Conservation (phyloP, 1,140 invertebrate species). For the Myzus persicae region DNA sequence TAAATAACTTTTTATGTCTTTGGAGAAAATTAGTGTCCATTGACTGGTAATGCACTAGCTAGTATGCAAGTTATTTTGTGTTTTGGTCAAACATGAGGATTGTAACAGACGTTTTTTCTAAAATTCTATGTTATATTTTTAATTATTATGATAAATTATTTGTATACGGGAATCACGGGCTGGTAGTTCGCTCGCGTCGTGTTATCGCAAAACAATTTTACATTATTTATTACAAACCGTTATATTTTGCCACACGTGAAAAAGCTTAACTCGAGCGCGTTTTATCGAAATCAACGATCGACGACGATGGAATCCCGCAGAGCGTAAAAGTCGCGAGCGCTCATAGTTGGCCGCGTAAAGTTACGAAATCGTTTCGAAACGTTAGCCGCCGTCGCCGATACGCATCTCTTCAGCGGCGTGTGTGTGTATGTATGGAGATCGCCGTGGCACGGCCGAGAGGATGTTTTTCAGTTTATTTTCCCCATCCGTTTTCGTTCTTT, state of each 20-base stretch:
- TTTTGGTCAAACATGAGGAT: too few relatives aligned
- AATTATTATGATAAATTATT: not conserved
- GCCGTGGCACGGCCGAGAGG: not conserved
- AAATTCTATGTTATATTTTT: too few relatives aligned
- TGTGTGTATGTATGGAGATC: not conserved
- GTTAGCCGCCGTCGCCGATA: not conserved
- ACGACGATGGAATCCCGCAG: not conserved
- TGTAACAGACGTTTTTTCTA: too few relatives aligned
- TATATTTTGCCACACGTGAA: not conserved
- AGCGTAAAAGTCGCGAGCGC: conserved; percentile 10
- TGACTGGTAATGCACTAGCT: too few relatives aligned
- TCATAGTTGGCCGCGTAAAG: not conserved
- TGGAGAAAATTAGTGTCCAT: not conserved
- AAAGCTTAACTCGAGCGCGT: not conserved
- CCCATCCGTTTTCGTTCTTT: not conserved
- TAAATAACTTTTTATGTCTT: not conserved
- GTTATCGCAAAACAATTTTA: not conserved
- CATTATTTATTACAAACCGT: not conserved
- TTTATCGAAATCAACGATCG: not conserved
- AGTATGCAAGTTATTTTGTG: too few relatives aligned
- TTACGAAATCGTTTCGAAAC: conserved; percentile 49
- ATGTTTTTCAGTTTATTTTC: not conserved
- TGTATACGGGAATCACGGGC: not conserved
- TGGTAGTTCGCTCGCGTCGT: not conserved
- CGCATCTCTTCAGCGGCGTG: not conserved